A percentile compares a stretch with the other conserved stretches of the same genome.
Evolutionary conservation across 2,888 invertebrate species (phyloP).

Genomic region (Rosalia funebris): DNA sequence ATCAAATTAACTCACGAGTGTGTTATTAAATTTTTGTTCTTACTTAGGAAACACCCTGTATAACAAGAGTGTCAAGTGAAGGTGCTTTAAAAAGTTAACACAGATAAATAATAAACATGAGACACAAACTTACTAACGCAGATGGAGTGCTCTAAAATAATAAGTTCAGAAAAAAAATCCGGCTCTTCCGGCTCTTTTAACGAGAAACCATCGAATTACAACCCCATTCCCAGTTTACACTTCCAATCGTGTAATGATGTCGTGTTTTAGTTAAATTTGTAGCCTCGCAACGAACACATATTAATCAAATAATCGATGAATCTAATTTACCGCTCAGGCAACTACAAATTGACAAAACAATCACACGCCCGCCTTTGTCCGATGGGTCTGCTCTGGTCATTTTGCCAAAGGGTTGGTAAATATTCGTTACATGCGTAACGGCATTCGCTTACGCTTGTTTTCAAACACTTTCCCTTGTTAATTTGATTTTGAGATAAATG

Average conservation of each 20-base stretch:
- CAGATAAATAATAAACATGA: too few species aligned
- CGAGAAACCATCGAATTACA: slow-evolving; percentile 3
- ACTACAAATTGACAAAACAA: slow-evolving; percentile 62
- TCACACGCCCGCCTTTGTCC: slow-evolving; percentile 58
- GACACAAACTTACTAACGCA: too few species aligned
- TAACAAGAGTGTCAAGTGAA: too few species aligned
- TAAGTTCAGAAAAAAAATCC: too few species aligned
- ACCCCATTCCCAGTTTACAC: slow-evolving; percentile 34
- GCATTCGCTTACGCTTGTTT: slow-evolving; percentile 54
- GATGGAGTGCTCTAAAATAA: too few species aligned
- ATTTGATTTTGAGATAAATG: slow-evolving; percentile 35
- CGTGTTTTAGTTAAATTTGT: slow-evolving; percentile 49
- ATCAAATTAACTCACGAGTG: too few species aligned
- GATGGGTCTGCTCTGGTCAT: slow-evolving; percentile 48
- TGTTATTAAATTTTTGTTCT: too few species aligned
- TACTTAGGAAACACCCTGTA: too few species aligned
- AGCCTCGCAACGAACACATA: slow-evolving; percentile 47
- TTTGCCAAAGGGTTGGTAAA: slow-evolving; percentile 58
- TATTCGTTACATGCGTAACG: slow-evolving; percentile 56
- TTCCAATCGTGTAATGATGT: slow-evolving; percentile 44
- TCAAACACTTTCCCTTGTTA: slow-evolving; percentile 41
- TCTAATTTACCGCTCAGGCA: slow-evolving; percentile 61
- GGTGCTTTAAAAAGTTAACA: too few species aligned
- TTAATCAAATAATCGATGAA: slow-evolving; percentile 62
- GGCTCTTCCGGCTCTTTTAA: slow-evolving; percentile 2